Evolutionary conservation across 2,888 invertebrate genomes (phyloP).

Genomic region (Carterocephalus palaemon): DNA sequence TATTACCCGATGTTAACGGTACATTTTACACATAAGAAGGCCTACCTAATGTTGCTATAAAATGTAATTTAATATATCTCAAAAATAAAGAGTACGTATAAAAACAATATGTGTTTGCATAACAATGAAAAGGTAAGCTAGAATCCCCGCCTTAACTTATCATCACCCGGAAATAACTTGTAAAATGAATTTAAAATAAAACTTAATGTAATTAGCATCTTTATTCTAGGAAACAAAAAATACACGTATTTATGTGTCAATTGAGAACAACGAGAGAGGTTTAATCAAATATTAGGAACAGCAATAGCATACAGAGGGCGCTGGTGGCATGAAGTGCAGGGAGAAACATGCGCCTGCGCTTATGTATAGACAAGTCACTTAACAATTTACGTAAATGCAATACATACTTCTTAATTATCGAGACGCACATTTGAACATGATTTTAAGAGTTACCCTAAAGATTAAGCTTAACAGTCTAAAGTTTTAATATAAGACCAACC

Average conservation of each 20-base stretch:
- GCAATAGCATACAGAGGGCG: slow-evolving; percentile 14
- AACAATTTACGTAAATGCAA: slow-evolving; percentile 22
- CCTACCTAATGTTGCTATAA: slow-evolving; percentile 57
- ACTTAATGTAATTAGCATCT: slow-evolving; percentile 66
- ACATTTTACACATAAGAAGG: slow-evolving; percentile 56
- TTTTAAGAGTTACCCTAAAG: slow-evolving; percentile 23
- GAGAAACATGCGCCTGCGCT: neutral
- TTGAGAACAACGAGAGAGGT: slow-evolving; percentile 31
- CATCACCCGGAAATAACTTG: no score
- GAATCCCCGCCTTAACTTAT: slow-evolving; percentile 41
- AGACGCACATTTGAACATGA: slow-evolving; percentile 35
- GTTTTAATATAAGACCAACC: slow-evolving; percentile 11
- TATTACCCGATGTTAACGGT: slow-evolving; percentile 60
- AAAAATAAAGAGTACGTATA: slow-evolving; percentile 54
- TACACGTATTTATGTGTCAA: slow-evolving; percentile 47
- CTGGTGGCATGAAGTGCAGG: no score
- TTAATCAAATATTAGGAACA: slow-evolving; percentile 29
- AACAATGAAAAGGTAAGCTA: slow-evolving; percentile 19
- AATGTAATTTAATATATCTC: slow-evolving; percentile 64
- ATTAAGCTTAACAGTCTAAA: slow-evolving; percentile 13
- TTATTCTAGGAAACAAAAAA: slow-evolving; percentile 65
- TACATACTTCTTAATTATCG: slow-evolving; percentile 26
- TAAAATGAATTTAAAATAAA: slow-evolving; percentile 70
- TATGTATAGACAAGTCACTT: neutral
- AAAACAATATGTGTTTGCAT: slow-evolving; percentile 23